Evolutionary conservation across 2,888 invertebrate genomes (phyloP), one percentile per base, ranked within the genome.

Genomic region (Clivina fossor): DNA sequence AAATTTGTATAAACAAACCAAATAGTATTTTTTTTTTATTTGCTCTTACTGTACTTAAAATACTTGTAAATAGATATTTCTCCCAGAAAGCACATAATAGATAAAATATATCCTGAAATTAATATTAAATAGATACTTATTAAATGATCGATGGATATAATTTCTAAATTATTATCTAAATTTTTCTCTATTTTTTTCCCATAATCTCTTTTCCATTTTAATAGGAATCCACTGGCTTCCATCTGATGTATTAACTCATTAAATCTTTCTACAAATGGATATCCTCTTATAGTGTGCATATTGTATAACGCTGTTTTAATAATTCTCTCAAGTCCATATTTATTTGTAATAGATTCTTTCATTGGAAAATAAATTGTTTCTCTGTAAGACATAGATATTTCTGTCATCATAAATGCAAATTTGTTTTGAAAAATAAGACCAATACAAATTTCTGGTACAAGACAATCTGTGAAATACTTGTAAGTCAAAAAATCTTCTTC

Each of bases 321-420:
- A 8, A 19, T 8, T 20, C 40, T n/a, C 20, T 8, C 20, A 20
- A 20, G 4, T 20, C 19, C 8, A 18, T 18, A 19, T 40, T 20
- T 22, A 40, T 40, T 2, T 19, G 20, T 30, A 30, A 19, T 46
- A n/a, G 46, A 30, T 18, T 30, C 32, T 18, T 30, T 46, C 11
- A n/a, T 15, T 9, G 40, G 4, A n/a, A 40, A 5, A 22, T 40
- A 40, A n/a, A 40, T 8, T 24, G 13, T 13, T n/a, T 22, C 9
- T 13, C 15, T 32, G 4, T 48, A 24, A 11, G 22, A 18, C 48
- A 48, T 48, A n/a, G 37, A 8, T 37, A 37, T 35, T 5, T 48
- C 24, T 2, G 37, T 11, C 22, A 35, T 37, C 48, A 48, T 48
- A 7, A 48, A 48, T 15, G 35, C 22, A 37, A 35, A 48, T 35